Conservation (phyloP, 2,888 invertebrate genomes). For the Drosophila formosana region DNA sequence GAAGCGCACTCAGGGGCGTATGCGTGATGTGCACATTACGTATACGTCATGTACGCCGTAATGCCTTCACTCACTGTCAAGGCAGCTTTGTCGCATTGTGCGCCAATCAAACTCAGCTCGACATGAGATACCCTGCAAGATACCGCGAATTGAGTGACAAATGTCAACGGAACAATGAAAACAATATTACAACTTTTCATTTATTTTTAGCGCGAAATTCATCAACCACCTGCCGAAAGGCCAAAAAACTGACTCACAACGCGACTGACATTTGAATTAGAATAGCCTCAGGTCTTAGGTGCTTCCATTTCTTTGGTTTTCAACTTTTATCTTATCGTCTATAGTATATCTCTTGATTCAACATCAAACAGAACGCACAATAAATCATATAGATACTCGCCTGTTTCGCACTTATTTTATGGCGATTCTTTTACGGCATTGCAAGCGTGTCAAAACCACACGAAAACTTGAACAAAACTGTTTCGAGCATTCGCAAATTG, state of each 20-base stretch:
- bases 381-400: constrained; percentile 61
- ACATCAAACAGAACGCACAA: constrained; percentile 68
- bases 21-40: constrained; percentile 64
- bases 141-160: background rate
- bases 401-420: background rate
- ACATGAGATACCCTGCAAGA: constrained; percentile 21
- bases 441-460: constrained; percentile 64
- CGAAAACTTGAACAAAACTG: constrained; percentile 15
- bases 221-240: constrained; percentile 13
- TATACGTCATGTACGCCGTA: constrained; percentile 56
- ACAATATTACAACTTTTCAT: constrained; percentile 28
- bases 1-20: constrained; percentile 45
- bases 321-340: constrained; percentile 50
- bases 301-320: constrained; percentile 1
- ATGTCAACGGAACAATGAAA: background rate
- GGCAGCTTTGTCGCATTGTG: constrained; percentile 15
- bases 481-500: background rate
- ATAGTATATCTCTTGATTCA: constrained; percentile 55
- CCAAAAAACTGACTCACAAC: constrained; percentile 33
- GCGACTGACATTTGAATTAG: constrained; percentile 24
- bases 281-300: constrained; percentile 24
- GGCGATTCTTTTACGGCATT: constrained; percentile 37
- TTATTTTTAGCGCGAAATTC: constrained; percentile 9
- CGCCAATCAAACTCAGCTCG: constrained; percentile 2
- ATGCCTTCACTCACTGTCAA: constrained; percentile 62